Percentiles rank a stretch among this genome's conserved stretches.
phyloP scores from a whole-genome alignment of 2,797 vertebrate species.

The Cyclura pinguis region DNA sequence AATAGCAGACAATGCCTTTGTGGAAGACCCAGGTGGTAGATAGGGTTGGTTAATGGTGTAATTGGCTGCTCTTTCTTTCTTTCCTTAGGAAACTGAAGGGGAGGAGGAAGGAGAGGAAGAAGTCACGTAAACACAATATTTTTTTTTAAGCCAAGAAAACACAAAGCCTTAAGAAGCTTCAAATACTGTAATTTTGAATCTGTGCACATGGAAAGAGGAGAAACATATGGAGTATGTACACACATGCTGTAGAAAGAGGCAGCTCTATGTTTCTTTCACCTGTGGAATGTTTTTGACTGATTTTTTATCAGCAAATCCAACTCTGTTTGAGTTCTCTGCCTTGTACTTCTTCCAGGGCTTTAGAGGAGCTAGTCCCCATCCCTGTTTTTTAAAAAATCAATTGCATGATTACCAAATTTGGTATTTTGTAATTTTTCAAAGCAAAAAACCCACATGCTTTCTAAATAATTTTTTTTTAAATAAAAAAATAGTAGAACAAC shows the following conservation, averaged over 20 bases:
- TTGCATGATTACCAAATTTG: neutral
- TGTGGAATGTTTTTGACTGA: neutral
- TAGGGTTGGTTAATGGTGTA: neutral
- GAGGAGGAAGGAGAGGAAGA: neutral
- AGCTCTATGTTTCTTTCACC: too few species aligned
- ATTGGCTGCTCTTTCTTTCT: neutral
- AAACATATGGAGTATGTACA: neutral
- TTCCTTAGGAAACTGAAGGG: neutral
- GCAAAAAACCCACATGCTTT: neutral
- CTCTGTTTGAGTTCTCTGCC: neutral
- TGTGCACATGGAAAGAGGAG: neutral
- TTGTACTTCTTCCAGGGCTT: neutral
- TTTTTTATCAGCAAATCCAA: neutral
- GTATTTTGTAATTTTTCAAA: neutral
- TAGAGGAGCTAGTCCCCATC: too few species aligned
- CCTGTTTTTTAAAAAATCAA: neutral
- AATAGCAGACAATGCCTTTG: neutral
- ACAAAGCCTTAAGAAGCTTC: neutral
- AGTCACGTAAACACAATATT: neutral
- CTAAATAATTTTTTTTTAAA: too few species aligned
- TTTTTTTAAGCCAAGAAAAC: neutral
- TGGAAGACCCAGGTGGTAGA: conserved; percentile 2
- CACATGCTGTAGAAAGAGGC: neutral
- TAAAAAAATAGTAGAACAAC: too few species aligned
- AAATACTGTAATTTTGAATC: neutral